Evolutionary conservation across 2,113 vertebrate species (phyloP), one percentile per base, ranked within the genome.

Genomic region (Ceuthmochares aereus): DNA sequence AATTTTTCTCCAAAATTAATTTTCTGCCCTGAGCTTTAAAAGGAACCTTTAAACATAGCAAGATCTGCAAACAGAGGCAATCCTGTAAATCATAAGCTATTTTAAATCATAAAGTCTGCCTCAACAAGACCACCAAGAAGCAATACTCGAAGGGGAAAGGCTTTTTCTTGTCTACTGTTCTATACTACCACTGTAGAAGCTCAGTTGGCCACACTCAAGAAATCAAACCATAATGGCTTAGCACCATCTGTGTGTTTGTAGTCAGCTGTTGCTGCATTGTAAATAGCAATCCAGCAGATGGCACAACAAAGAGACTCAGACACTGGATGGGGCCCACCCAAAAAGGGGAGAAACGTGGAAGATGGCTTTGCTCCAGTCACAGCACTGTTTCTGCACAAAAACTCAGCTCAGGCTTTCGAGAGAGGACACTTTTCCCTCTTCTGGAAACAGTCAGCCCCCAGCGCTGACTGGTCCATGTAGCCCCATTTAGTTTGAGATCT

Each of bases 281-380:
- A 52, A 45, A 67, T 9, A 78, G 66, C 2, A 55, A 27, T 84
- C 97, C 98, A 96, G 96, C 72, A 97, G 97, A 93, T 98, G 97
- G 97, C 88, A 96, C 63, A 85, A 37, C 26, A 42, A 87, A 89
- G 73, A 12, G 95, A 90, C 22, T 26, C 32, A 20, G 29, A 81
- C 47, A 36, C 26, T 40, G 55, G 34, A 87, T 22, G 45, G 77
- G 25, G 45, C 34, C 45, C 42, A 89, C 37, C 63, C 37, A 0
- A 1, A 37, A 36, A 90, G 49, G 12, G 21, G 7, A 67, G 56
- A 93, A 90, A 92, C 12, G 13, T 47, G 79, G 60, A 72, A 30
- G 30, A 76, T 60, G 74, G 82, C 83, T 78, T 68, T 78, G 64
- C 69, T 93, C 63, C 47, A 95, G 62, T 36, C 49, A 62, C 34